Evolutionary conservation across 2,888 invertebrate genomes (phyloP), one percentile per base, ranked within the genome.

Genomic region (Drosophila prolongata): DNA sequence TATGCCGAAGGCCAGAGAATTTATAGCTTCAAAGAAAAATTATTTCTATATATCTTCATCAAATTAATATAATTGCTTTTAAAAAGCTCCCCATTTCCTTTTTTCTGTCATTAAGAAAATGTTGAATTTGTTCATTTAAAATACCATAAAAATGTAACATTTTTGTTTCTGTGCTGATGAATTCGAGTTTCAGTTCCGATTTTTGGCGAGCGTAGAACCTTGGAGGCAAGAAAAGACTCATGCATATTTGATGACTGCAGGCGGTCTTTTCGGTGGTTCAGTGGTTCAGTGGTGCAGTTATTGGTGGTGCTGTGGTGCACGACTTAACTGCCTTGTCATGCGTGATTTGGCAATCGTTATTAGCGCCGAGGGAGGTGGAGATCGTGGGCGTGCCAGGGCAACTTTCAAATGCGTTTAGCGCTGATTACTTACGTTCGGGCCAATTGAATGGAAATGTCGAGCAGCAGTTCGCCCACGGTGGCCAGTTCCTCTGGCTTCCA

Each of bases 401-500:
- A 81, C 81, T 81, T 84, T 81, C 79, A 77, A 81, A 80, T 81
- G 75, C 69, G 69, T 71, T 71, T 54, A 70, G 50, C 68, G 65
- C 77, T 64, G 65, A 78, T 62, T 77, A 94, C 95, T 95, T 93
- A 97, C 97, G 95, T 96, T 93, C 96, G 94, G 10, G 97, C 96
- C 79, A 97, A 93, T 90, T 95, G 96, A 81, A 95, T 95, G 37
- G 97, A 96, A 88, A 97, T 95, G 91, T 98, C 98, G 77, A 97
- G 93, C 44, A 98, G 93, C 38, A 97, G 93, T 92, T 97, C 97
- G 38, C 97, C 97, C 50, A 97, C 96, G 35, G 96, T 96, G 40
- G 97, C 97, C 78, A 96, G 94, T 89, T 97, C 96, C 92, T 97
- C 96, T 0, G 97, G 94, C 89, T 95, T 95, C 96, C 97, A 97